A percentile compares a stretch with the other conserved stretches of the same genome.
phyloP scores from a whole-genome alignment of 1,140 invertebrate species.

The Luehdorfia chinensis region DNA sequence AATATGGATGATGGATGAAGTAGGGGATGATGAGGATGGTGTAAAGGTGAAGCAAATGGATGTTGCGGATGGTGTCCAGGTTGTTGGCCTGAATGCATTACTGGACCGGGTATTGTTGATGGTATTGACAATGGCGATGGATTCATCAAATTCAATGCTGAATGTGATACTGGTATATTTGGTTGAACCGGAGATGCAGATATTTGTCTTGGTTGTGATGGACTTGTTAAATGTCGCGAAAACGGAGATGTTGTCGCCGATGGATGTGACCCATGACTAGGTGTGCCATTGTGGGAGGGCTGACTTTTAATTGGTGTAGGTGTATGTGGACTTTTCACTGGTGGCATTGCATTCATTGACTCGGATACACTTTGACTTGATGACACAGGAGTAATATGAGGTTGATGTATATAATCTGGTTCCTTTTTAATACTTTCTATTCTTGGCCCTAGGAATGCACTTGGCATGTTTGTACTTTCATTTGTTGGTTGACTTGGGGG shows the following conservation, averaged over 20 bases:
- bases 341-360: slow-evolving; percentile 44
- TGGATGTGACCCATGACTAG: slow-evolving; percentile 63
- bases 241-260: slow-evolving; percentile 72
- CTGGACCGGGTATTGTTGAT: slow-evolving; percentile 82
- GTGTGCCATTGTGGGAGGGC: slow-evolving; percentile 63
- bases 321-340: slow-evolving; percentile 73
- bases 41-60: slow-evolving; percentile 77
- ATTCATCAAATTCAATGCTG: slow-evolving; percentile 80
- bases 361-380: slow-evolving; percentile 63
- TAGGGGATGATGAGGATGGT: slow-evolving; percentile 81
- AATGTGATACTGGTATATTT: slow-evolving; percentile 75
- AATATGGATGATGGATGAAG: slow-evolving; percentile 84
- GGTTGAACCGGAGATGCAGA: slow-evolving; percentile 73
- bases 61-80: slow-evolving; percentile 79
- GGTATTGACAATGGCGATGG: slow-evolving; percentile 80
- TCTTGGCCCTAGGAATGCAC: slow-evolving; percentile 77
- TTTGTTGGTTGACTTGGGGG: slow-evolving; percentile 68
- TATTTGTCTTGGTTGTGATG: slow-evolving; percentile 66
- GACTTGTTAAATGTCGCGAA: slow-evolving; percentile 70
- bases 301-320: slow-evolving; percentile 74
- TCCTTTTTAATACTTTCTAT: slow-evolving; percentile 87
- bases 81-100: slow-evolving; percentile 84
- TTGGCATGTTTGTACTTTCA: slow-evolving; percentile 55
- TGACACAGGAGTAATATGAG: slow-evolving; percentile 58
- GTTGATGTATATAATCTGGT: slow-evolving; percentile 78